Evolutionary conservation across 2,888 invertebrate genomes (phyloP), one percentile per base, ranked within the genome.

Genomic region (Teleogryllus oceanicus): DNA sequence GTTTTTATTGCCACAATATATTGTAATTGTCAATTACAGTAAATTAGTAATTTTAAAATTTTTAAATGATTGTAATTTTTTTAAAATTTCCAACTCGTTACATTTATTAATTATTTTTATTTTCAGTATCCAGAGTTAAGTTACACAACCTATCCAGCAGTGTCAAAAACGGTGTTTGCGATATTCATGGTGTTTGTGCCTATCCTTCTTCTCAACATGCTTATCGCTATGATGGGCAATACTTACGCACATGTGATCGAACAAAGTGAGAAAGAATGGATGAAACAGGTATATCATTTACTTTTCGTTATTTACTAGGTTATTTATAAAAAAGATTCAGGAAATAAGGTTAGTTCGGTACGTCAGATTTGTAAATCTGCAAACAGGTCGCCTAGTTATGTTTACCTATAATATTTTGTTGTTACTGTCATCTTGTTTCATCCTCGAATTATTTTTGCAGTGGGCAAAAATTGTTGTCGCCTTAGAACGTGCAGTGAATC

Each of bases 191-290:
- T 99, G 80, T 94, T 99, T 84, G 97, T 99, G 82, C 99, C 99
- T 2, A 98, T 99, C 85, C 89, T 99, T 78, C 89, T 99, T 85
- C 91, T 99, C 18, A 99, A 99, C 92, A 99, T 94, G 94, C 91
- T 99, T 87, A 99, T 99, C 83, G 99, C 99, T 83, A 99, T 99
- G 99, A 99, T 99, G 99, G 99, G 99, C 62, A 99, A 99, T 88
- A 99, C 99, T 0, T 99, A 99, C 86, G 96, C 97, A 0, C 96
- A 96, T 84, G 97, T 99, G 81, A 99, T 98, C 84, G 96, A 97
- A 86, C 97, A 98, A 86, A 98, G 98, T 62, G 99, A 99, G 87
- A 99, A 99, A 88, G 99, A 99, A 86, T 99, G 97, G 96, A 94
- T 98, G 86, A 97, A 97, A 86, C 97, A 97, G 90, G 95, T 93